Evolutionary conservation across 64 coral and sea anemone genomes (phyloP).

Genomic region (Stylophora pistillata): DNA sequence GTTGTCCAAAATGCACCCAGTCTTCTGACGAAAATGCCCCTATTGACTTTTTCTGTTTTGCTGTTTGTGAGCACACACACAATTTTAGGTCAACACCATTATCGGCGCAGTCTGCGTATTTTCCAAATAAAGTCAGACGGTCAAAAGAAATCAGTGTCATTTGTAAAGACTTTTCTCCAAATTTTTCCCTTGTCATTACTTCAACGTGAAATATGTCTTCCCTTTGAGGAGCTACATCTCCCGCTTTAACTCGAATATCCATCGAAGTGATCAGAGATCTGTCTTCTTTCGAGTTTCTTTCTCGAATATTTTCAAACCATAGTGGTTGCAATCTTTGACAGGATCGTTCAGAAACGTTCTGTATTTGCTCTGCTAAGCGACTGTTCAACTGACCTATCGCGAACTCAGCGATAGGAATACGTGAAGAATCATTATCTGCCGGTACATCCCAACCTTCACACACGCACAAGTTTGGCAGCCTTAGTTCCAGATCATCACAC

Average conservation of each 20-base stretch:
- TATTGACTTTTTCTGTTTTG: not conserved
- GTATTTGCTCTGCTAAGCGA: slow-evolving; percentile 42
- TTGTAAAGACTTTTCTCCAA: slow-evolving; percentile 43
- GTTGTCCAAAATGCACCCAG: not conserved
- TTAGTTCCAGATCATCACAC: slow-evolving; percentile 65
- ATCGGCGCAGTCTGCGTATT: slow-evolving; percentile 67
- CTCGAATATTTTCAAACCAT: slow-evolving; percentile 74
- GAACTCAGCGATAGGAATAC: slow-evolving; percentile 72
- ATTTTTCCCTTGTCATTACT: slow-evolving; percentile 31
- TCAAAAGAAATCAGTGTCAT: slow-evolving; percentile 72
- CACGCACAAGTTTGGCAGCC: slow-evolving; percentile 72
- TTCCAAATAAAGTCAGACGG: slow-evolving; percentile 70
- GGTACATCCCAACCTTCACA: slow-evolving; percentile 83
- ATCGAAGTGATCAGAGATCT: slow-evolving; percentile 69
- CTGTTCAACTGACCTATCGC: slow-evolving; percentile 83
- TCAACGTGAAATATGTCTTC: slow-evolving; percentile 81
- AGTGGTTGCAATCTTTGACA: slow-evolving; percentile 51
- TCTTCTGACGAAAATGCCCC: not conserved
- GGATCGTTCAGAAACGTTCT: not conserved
- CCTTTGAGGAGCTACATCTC: slow-evolving; percentile 41
- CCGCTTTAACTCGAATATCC: slow-evolving; percentile 48
- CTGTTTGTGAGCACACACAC: slow-evolving; percentile 60
- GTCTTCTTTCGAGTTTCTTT: slow-evolving; percentile 39
- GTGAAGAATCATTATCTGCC: slow-evolving; percentile 53
- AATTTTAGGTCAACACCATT: slow-evolving; percentile 56